These are phyloP conservation scores for Megaceryle maxima DNA, from an alignment of 2,113 vertebrate genomes.

Conservation along the genomic window DNA sequence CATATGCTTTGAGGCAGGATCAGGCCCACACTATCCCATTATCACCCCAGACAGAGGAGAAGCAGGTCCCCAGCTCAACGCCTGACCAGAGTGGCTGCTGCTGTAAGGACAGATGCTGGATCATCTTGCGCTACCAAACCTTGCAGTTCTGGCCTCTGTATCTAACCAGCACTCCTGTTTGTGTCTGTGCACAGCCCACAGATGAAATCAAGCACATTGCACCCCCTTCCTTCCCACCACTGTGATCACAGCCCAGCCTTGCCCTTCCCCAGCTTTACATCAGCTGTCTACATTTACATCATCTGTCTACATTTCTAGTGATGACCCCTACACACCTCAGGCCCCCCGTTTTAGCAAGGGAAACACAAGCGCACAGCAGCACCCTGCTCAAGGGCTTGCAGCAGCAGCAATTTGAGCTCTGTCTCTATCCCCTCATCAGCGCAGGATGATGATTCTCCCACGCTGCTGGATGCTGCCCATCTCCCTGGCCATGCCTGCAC, in stretches of 20 bases:
- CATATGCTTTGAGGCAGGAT: not conserved
- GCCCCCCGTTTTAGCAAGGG: not conserved
- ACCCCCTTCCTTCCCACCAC: not conserved
- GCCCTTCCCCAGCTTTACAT: not conserved
- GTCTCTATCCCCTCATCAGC: not conserved
- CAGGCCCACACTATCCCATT: not conserved
- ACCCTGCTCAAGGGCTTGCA: not conserved
- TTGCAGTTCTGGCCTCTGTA: not conserved
- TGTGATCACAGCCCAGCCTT: not conserved
- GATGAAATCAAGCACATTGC: not conserved
- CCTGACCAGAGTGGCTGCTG: not conserved
- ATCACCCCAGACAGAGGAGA: not conserved
- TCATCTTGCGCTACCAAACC: not conserved
- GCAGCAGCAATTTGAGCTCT: not conserved
- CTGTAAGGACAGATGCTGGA: not conserved
- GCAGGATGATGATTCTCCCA: not conserved
- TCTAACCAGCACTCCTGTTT: not conserved
- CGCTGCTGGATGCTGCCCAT: not conserved
- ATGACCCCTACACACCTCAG: accelerated
- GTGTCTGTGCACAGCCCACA: not conserved
- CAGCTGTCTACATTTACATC: not conserved
- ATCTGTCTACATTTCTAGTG: not conserved
- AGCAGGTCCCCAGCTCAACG: not conserved
- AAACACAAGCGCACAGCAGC: not conserved
- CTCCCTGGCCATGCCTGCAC: not conserved